Evolutionary conservation across 2,888 invertebrate species (phyloP).

Genomic region (Philopedon plagiatum): DNA sequence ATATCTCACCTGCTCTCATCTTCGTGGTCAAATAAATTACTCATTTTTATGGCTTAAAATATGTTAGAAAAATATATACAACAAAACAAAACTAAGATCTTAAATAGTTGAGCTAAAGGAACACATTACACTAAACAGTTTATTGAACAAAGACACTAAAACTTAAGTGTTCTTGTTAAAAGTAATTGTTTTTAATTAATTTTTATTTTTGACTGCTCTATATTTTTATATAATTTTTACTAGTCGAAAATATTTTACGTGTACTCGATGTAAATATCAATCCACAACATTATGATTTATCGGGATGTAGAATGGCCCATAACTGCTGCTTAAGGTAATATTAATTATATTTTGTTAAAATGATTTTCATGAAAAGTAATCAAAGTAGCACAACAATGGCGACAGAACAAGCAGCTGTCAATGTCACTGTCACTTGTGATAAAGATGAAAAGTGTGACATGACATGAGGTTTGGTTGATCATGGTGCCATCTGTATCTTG

Average conservation of each 20-base stretch:
- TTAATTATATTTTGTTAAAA: background rate
- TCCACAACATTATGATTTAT: constrained; percentile 15
- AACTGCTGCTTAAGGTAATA: background rate
- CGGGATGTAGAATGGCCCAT: constrained; percentile 7
- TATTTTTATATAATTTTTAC: constrained; percentile 5
- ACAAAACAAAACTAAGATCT: constrained; percentile 19
- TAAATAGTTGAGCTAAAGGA: constrained; percentile 52
- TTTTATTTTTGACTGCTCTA: constrained; percentile 35
- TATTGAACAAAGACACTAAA: constrained; percentile 53
- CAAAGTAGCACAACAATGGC: constrained; percentile 38
- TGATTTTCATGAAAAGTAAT: background rate
- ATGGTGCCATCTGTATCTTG: no score
- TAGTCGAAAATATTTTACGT: constrained; percentile 13
- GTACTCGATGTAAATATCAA: constrained; percentile 8
- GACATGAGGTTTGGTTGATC: no score
- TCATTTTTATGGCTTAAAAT: constrained; percentile 51
- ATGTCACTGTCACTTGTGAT: background rate
- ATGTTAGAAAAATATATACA: constrained; percentile 22
- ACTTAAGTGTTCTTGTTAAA: constrained; percentile 56
- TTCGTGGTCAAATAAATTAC: constrained; percentile 66
- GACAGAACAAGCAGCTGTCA: constrained; percentile 24
- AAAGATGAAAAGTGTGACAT: background rate
- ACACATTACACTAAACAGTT: constrained; percentile 52
- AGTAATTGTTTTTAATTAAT: constrained; percentile 58
- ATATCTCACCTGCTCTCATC: constrained; percentile 65